Percentiles rank a stretch among this genome's conserved stretches.
Conservation (phyloP, 1,140 invertebrate genomes). For the Daktulosphaira vitifoliae region DNA sequence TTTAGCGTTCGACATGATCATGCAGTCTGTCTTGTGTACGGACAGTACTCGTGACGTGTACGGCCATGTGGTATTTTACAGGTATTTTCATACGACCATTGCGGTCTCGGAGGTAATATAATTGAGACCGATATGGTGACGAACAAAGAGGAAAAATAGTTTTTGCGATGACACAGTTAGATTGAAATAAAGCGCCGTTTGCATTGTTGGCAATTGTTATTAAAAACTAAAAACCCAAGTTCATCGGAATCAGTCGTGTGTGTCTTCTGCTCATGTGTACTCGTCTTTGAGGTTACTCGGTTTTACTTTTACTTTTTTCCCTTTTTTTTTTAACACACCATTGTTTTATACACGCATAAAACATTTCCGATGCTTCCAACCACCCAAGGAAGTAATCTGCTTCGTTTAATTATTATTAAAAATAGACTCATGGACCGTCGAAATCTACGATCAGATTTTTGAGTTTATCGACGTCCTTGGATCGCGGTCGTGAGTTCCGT, state of each 20-base stretch:
- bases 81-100: too few relatives aligned
- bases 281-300: constrained; percentile 24
- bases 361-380: too few relatives aligned
- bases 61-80: too few relatives aligned
- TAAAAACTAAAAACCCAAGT: constrained; percentile 24
- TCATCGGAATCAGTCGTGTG: constrained; percentile 32
- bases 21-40: too few relatives aligned
- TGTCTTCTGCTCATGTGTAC: constrained; percentile 22
- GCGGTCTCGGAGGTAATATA: too few relatives aligned
- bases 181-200: constrained; percentile 19
- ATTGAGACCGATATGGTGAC: too few relatives aligned
- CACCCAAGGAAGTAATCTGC: too few relatives aligned
- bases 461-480: neutral
- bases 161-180: constrained; percentile 22
- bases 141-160: constrained; percentile 20
- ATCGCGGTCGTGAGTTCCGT: constrained; percentile 4
- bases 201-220: neutral
- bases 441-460: neutral
- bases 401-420: too few relatives aligned
- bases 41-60: too few relatives aligned
- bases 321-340: neutral
- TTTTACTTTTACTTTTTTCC: constrained; percentile 23
- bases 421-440: neutral
- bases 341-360: neutral
- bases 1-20: too few relatives aligned